Conservation (phyloP, 2,113 vertebrate genomes). For the Indicator maculatus region DNA sequence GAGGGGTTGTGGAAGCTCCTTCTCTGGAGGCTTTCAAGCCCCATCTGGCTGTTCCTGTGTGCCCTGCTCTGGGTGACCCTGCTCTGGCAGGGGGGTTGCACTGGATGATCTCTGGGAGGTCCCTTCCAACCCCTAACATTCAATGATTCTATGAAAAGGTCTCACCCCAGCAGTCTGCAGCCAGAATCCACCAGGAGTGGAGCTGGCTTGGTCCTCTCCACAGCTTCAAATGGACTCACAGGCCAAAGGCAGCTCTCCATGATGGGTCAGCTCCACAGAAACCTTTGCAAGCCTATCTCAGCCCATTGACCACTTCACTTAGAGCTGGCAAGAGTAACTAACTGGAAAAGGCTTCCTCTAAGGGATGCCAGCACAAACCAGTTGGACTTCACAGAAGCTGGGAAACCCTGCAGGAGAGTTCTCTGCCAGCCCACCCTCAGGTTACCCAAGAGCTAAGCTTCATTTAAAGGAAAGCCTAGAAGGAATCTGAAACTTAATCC, state of each 20-base stretch:
- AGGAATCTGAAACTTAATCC: background rate
- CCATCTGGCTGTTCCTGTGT: too few species aligned
- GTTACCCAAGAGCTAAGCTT: background rate
- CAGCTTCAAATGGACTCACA: background rate
- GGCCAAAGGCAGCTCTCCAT: background rate
- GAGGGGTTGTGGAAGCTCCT: too few species aligned
- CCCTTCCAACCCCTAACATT: too few species aligned
- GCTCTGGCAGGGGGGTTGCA: too few species aligned
- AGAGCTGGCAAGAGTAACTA: background rate
- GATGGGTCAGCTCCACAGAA: background rate
- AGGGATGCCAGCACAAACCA: background rate
- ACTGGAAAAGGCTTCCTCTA: background rate
- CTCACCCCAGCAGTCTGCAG: rapidly evolving
- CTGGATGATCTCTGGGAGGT: too few species aligned
- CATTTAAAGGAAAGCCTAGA: background rate
- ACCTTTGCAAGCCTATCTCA: background rate
- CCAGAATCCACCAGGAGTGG: background rate
- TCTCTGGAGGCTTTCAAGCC: too few species aligned
- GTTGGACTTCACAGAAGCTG: background rate
- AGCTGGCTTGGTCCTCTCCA: rapidly evolving
- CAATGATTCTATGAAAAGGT: too few species aligned
- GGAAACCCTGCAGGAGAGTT: background rate
- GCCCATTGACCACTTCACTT: background rate
- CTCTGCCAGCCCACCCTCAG: background rate
- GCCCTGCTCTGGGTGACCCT: too few species aligned